Base-by-base conservation (phyloP, 2,888 invertebrate species). In the Sceliomorpha sp. region DNA sequence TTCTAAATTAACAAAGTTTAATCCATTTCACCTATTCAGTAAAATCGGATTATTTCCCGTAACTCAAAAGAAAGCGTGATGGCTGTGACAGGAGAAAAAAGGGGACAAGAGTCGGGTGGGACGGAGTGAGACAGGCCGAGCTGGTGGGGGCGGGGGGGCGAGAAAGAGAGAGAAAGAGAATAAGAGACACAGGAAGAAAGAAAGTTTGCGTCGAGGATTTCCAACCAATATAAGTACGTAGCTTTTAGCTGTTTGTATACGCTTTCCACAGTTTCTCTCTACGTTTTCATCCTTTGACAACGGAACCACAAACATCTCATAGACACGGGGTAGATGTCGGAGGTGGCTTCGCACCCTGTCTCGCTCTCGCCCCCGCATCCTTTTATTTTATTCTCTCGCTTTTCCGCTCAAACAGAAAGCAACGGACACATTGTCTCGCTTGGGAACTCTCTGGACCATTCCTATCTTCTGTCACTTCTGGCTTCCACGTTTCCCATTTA, bases 221-320 rank as follows among this genome's bases (percentile, higher is more conserved):
- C 66, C 40, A 53, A 72, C 71, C 78, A 80, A 82, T 82, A 80
- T 80, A 79, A 80, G 79, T 76, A 67, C 68, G 55, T 77, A 74
- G 79, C 83, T 79, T 66, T 72, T 73, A 80, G 79, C 80, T 83
- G 80, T 83, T 82, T 83, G 78, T 76, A 73, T 74, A 78, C 78
- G 77, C 76, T 78, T 75, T 77, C 75, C 76, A 74, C 66, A 70
- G 72, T 76, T 77, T 73, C 71, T 73, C 71, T 70, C 74, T 58
- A 66, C 73, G 74, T 71, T 71, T 77, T 75, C 75, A 76, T 74
- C 78, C 82, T 82, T 82, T 82, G 82, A 80, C 79, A 77, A 76
- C 75, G 69, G 59, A 70, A 75, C 78, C 76, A 78, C 78, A 81
- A 81, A 81, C 78, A 80, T 70, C 63, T 70, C 72, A 72, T 70